A percentile compares a stretch with the other conserved stretches of the same genome.
phyloP scores from a whole-genome alignment of 2,113 vertebrate species.

The Myiagra hebetior region DNA sequence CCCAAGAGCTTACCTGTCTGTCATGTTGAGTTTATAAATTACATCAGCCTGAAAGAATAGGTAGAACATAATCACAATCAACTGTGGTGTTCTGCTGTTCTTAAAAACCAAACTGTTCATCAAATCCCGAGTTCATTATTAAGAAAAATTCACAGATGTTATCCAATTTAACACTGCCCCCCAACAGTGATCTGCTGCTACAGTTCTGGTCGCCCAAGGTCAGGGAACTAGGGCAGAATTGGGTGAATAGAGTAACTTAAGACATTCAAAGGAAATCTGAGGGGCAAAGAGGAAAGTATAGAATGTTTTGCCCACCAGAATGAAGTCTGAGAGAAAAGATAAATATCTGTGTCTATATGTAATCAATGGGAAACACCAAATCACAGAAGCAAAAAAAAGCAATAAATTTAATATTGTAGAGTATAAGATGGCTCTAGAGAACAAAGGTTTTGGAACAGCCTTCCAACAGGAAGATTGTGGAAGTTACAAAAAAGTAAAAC shows the following conservation, averaged over 20 bases:
- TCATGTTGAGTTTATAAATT: conserved; percentile 98
- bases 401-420: background rate
- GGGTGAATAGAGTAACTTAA: background rate
- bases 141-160: background rate
- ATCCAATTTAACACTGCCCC: background rate
- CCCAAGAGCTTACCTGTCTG: conserved; percentile 88
- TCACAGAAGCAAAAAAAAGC: background rate
- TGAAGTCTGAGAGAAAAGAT: background rate
- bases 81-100: background rate
- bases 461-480: background rate
- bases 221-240: background rate
- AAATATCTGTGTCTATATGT: background rate
- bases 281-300: background rate
- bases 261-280: background rate
- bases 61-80: conserved; percentile 47
- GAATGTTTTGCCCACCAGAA: background rate
- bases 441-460: background rate
- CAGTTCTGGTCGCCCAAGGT: background rate
- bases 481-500: background rate
- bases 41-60: conserved; percentile 88
- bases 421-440: background rate
- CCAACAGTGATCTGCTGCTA: background rate
- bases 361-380: background rate
- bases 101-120: background rate
- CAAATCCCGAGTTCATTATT: background rate